phyloP scores from a whole-genome alignment of 2,113 vertebrate genomes.

The Australoheros scitulus region DNA sequence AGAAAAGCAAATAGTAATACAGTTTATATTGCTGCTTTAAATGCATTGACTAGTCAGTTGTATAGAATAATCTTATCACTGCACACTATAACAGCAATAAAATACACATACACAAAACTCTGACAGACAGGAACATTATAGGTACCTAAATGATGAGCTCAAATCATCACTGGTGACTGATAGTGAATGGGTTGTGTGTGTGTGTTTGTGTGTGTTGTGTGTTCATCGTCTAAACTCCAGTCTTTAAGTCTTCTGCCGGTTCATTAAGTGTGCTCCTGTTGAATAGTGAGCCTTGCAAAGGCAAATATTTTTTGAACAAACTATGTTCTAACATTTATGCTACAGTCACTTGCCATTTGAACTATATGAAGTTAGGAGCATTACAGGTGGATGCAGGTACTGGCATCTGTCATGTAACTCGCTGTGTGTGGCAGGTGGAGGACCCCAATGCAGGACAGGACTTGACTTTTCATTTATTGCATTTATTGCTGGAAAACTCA shows the following conservation, averaged over 20 bases:
- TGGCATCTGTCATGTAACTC: too few species aligned
- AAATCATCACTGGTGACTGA: background rate
- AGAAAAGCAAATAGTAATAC: background rate
- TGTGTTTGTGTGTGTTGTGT: background rate
- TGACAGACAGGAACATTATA: background rate
- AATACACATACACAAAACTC: background rate
- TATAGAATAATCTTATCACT: background rate
- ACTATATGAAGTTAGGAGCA: background rate
- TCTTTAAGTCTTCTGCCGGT: background rate
- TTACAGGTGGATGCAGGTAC: background rate
- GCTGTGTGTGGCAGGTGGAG: too few species aligned
- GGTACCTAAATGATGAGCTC: background rate
- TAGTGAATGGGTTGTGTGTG: background rate
- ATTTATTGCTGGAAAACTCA: too few species aligned
- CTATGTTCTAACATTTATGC: background rate
- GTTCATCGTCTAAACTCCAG: background rate
- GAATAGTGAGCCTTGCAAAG: background rate
- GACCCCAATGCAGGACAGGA: too few species aligned
- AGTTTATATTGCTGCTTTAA: background rate
- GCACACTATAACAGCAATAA: background rate
- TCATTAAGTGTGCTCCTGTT: background rate
- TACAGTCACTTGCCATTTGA: background rate
- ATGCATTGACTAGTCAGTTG: background rate
- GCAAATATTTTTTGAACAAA: background rate
- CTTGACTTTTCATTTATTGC: too few species aligned